Base-by-base conservation (phyloP, 2,888 invertebrate species). In the Oscheius myriophilus region DNA sequence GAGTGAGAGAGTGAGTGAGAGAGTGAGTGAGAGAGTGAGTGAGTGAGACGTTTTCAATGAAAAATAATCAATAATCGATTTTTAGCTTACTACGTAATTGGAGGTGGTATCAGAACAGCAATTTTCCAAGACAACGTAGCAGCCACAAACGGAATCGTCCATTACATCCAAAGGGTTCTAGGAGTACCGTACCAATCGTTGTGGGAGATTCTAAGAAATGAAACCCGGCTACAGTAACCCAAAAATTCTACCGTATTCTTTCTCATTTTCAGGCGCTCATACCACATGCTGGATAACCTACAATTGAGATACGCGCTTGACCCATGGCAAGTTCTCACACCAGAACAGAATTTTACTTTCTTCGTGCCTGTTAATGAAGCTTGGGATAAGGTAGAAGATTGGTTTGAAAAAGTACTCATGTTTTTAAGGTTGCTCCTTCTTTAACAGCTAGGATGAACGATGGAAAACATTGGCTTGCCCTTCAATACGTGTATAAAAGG, bases 291-390 rank as follows among this genome's bases (percentile, higher is more conserved):
- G 68, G 63, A 70, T 21, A 80, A 86, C 52, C 67, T 85, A 18
- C 82, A 86, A 65, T 71, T 86, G 39, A 71, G 82, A 14, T 86
- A 82, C 70, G 76, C 81, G 0, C 75, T 87, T 55, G 86, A 86
- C 70, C 86, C 86, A 7, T 87, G 86, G 87, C 85, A 87, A 68
- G 79, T 87, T 42, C 54, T 86, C 26, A 83, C 82, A 9, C 84
- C 85, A 9, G 85, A 85, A 59, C 87, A 86, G 72, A 86, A 92
- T 66, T 95, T 92, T 88, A 96, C 96, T 0, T 93, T 93, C 88
- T 95, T 96, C 86, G 94, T 93, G 12, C 95, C 96, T 0, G 91
- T 92, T 43, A 92, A 96, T 87, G 91, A 91, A 84, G 96, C 94
- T 63, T 96, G 96, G 96, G 90, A 91, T 59, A 91, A 91, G 82